Percentiles rank a stretch among this genome's conserved stretches.
phyloP scores from a whole-genome alignment of 2,888 invertebrate species.

The Epistrophella euchroma region DNA sequence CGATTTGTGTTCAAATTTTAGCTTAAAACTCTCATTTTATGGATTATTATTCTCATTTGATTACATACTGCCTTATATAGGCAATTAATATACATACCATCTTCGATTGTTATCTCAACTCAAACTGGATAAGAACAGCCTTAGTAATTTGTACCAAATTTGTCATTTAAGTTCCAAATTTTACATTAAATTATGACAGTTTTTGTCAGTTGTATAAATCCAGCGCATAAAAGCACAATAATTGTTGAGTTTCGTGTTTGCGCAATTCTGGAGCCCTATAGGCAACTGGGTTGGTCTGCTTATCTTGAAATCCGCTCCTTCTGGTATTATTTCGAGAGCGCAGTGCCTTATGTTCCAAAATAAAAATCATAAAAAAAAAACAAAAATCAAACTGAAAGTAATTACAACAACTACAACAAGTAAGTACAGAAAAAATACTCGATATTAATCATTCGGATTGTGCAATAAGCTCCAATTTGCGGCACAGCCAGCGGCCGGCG shows the following conservation, averaged over 20 bases:
- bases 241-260: fast-evolving
- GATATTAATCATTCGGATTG: conserved; percentile 69
- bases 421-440: conserved; percentile 23
- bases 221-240: no score
- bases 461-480: conserved; percentile 44
- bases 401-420: conserved; percentile 2
- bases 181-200: no score
- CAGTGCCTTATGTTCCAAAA: conserved; percentile 13
- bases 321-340: conserved; percentile 36
- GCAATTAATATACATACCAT: no score
- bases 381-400: conserved; percentile 25
- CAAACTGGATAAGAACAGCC: no score
- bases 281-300: background rate
- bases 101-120: no score
- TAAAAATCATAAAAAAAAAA: background rate
- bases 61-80: no score
- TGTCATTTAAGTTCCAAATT: no score
- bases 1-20: no score
- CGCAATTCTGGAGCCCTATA: background rate
- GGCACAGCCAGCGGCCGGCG: background rate
- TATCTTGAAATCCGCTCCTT: background rate
- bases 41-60: no score
- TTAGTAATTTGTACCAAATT: no score
- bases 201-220: no score
- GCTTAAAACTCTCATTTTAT: no score